A percentile compares a stretch with the other conserved stretches of the same genome.
Evolutionary conservation across 2,113 vertebrate genomes (phyloP).

Genomic region (Percina caprodes): DNA sequence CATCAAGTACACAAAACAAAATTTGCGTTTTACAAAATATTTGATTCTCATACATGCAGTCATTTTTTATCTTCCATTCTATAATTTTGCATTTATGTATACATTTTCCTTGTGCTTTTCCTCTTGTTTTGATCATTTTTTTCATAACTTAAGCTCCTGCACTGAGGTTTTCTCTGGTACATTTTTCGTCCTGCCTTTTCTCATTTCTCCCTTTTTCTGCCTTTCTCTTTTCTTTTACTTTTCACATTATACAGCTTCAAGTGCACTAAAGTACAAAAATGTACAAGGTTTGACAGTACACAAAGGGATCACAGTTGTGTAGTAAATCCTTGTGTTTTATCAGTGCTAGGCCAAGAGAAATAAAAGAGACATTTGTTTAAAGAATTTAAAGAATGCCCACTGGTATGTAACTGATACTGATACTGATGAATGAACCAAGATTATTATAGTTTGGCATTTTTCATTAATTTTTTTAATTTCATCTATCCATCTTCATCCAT

Average conservation of each 20-base stretch:
- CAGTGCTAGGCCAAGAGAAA: neutral
- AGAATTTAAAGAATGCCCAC: neutral
- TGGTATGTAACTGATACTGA: constrained; percentile 10
- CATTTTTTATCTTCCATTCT: neutral
- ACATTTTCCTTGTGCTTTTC: neutral
- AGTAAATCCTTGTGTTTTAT: constrained; percentile 1
- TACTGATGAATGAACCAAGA: too few relatives aligned
- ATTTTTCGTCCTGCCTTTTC: neutral
- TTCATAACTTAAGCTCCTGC: neutral
- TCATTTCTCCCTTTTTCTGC: neutral
- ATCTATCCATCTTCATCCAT: too few relatives aligned
- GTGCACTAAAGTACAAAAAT: too few relatives aligned
- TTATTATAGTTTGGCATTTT: too few relatives aligned
- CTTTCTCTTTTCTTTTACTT: too few relatives aligned
- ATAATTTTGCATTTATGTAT: neutral
- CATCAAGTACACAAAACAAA: neutral
- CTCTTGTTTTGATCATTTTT: neutral
- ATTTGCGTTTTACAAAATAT: neutral
- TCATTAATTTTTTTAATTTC: too few relatives aligned
- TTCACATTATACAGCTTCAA: too few relatives aligned
- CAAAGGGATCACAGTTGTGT: neutral
- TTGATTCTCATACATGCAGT: neutral
- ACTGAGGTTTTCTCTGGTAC: neutral
- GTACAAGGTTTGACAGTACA: too few relatives aligned
- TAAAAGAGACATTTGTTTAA: neutral